phyloP scores from a whole-genome alignment of 2,113 vertebrate genomes.

The Zosterops japonicus region DNA sequence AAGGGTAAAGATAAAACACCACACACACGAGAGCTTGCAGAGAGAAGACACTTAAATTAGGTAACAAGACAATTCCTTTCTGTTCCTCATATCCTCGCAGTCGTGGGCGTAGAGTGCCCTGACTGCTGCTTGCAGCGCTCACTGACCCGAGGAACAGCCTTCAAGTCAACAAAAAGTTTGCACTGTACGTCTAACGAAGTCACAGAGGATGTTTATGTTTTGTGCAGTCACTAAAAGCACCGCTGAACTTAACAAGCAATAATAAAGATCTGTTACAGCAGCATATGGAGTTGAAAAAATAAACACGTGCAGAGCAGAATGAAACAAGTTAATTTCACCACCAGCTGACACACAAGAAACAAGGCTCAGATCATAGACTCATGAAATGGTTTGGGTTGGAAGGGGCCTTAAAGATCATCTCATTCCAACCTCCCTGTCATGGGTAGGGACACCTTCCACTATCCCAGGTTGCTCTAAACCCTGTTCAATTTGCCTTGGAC shows the following conservation, averaged over 20 bases:
- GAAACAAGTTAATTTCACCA: slow-evolving; percentile 1
- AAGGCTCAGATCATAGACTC: neutral
- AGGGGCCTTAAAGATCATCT: neutral
- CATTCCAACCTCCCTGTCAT: neutral
- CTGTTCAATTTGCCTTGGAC: too few species aligned
- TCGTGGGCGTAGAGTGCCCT: neutral
- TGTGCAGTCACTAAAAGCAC: neutral
- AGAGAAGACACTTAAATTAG: neutral
- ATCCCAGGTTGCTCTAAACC: neutral
- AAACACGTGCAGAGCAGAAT: neutral
- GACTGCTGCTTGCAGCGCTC: neutral
- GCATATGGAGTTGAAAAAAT: slow-evolving; percentile 41
- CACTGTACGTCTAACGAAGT: neutral
- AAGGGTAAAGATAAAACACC: neutral
- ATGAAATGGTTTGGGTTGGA: neutral
- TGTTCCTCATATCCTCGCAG: neutral
- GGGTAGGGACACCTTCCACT: neutral
- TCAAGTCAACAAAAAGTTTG: neutral
- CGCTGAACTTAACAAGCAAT: neutral
- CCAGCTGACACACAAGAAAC: neutral
- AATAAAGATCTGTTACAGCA: slow-evolving; percentile 5
- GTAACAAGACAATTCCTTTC: neutral
- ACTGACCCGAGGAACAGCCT: neutral
- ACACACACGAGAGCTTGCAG: neutral
- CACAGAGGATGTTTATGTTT: slow-evolving; percentile 42